A percentile compares a stretch with the other conserved stretches of the same genome.
Evolutionary conservation across 2,888 invertebrate genomes (phyloP).

Genomic region (Latheticus oryzae): DNA sequence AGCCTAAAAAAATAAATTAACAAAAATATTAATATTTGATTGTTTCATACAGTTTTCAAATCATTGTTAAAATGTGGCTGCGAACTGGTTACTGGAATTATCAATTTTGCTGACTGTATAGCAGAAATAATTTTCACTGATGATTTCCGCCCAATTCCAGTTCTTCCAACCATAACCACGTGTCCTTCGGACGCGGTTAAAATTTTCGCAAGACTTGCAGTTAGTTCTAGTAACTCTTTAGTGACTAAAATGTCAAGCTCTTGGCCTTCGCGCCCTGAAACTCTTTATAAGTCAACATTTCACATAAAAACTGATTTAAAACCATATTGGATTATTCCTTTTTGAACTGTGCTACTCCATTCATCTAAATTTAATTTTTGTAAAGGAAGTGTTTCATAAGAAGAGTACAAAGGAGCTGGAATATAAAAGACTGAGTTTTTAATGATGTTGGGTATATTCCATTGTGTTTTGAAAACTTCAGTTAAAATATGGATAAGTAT

Average conservation of each 20-base stretch:
- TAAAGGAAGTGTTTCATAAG: slow-evolving; percentile 44
- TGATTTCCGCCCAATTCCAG: slow-evolving; percentile 85
- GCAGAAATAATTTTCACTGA: slow-evolving; percentile 81
- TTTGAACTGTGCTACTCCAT: slow-evolving; percentile 73
- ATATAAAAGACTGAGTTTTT: slow-evolving; percentile 55
- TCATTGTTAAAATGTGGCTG: slow-evolving; percentile 77
- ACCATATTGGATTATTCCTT: slow-evolving; percentile 76
- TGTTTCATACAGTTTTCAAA: slow-evolving; percentile 77
- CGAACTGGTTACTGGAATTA: slow-evolving; percentile 60
- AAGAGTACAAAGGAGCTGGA: slow-evolving; percentile 49
- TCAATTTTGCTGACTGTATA: slow-evolving; percentile 75
- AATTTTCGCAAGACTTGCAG: slow-evolving; percentile 73
- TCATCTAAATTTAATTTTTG: slow-evolving; percentile 67
- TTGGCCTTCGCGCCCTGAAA: slow-evolving; percentile 71
- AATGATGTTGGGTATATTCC: slow-evolving; percentile 54
- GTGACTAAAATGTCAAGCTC: slow-evolving; percentile 74
- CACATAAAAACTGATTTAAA: slow-evolving; percentile 52
- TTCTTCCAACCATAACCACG: slow-evolving; percentile 78
- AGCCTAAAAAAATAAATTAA: slow-evolving; percentile 65
- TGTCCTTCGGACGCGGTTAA: slow-evolving; percentile 74
- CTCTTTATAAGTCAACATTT: slow-evolving; percentile 14
- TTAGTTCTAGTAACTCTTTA: slow-evolving; percentile 74
- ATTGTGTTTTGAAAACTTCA: slow-evolving; percentile 65
- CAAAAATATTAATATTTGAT: neutral
- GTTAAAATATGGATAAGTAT: slow-evolving; percentile 74